phyloP scores from a whole-genome alignment of 2,888 invertebrate species.

The Synanthedon andrenaeformis region DNA sequence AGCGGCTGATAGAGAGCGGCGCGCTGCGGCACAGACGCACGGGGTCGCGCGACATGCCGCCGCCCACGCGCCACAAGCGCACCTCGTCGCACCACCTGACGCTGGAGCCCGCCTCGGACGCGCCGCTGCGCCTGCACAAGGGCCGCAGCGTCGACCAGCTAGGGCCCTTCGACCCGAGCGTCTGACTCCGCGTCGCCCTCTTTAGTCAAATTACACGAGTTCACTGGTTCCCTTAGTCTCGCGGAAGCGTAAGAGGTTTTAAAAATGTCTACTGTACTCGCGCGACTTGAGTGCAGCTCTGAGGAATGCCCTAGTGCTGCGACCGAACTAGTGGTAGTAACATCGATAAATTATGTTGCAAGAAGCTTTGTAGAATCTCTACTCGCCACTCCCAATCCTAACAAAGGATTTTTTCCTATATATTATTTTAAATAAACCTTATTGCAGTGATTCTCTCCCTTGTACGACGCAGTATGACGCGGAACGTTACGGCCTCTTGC shows the following conservation, averaged over 20 bases:
- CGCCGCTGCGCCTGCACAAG: conserved; percentile 42
- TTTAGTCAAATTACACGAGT: neutral
- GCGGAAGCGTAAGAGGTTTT: neutral
- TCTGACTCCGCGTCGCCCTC: conserved; percentile 15
- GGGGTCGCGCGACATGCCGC: conserved; percentile 66
- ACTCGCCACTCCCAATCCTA: no score
- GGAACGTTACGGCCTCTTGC: no score
- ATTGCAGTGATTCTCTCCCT: no score
- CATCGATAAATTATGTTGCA: no score
- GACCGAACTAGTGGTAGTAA: no score
- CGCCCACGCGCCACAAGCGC: conserved; percentile 49
- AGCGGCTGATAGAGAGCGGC: conserved; percentile 50
- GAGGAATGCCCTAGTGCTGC: no score
- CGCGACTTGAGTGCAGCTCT: no score
- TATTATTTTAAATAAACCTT: no score
- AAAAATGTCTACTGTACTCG: no score
- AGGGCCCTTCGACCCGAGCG: conserved; percentile 26
- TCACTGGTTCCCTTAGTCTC: conserved; percentile 13
- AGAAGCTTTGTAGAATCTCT: no score
- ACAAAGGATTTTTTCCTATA: no score
- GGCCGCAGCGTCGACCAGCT: conserved; percentile 60
- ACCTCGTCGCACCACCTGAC: conserved; percentile 63
- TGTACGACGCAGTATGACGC: no score
- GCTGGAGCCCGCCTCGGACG: conserved; percentile 44
- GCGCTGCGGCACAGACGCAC: conserved; percentile 72